phyloP scores from a whole-genome alignment of 2,888 invertebrate genomes.

The Phengaris alcon region DNA sequence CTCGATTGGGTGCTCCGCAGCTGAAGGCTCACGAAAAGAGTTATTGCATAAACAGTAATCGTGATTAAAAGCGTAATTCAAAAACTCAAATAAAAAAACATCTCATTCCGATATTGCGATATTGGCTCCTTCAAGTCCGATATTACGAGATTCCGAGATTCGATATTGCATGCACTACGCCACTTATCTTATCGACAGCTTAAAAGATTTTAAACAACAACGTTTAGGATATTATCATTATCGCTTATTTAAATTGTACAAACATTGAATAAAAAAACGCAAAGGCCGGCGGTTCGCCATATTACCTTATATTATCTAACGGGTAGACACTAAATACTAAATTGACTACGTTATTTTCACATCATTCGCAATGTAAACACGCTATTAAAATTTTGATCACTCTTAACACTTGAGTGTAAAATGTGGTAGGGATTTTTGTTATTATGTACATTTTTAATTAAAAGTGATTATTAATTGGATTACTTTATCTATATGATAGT shows the following conservation, averaged over 20 bases:
- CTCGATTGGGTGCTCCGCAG: too few relatives aligned
- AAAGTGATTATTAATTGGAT: not conserved
- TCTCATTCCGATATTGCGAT: too few relatives aligned
- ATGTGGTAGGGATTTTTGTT: not conserved
- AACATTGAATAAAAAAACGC: not conserved
- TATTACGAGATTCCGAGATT: too few relatives aligned
- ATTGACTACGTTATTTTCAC: conserved; percentile 6
- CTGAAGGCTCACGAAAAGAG: too few relatives aligned
- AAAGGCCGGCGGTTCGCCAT: not conserved
- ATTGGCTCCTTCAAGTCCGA: too few relatives aligned
- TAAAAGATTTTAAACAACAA: conserved; percentile 9
- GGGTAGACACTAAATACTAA: not conserved
- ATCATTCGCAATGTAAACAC: conserved; percentile 11
- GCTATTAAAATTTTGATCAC: conserved; percentile 3
- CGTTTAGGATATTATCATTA: conserved; percentile 14
- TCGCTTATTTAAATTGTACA: conserved; percentile 13
- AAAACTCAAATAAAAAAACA: too few relatives aligned
- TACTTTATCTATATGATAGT: too few relatives aligned
- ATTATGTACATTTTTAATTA: not conserved
- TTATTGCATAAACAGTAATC: too few relatives aligned
- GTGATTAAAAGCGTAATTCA: too few relatives aligned
- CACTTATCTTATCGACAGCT: conserved; percentile 3
- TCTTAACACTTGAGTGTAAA: conserved; percentile 4
- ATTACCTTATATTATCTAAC: conserved; percentile 8
- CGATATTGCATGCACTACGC: too few relatives aligned